phyloP scores from a whole-genome alignment of 2,113 vertebrate species.

The Gyps fulvus region DNA sequence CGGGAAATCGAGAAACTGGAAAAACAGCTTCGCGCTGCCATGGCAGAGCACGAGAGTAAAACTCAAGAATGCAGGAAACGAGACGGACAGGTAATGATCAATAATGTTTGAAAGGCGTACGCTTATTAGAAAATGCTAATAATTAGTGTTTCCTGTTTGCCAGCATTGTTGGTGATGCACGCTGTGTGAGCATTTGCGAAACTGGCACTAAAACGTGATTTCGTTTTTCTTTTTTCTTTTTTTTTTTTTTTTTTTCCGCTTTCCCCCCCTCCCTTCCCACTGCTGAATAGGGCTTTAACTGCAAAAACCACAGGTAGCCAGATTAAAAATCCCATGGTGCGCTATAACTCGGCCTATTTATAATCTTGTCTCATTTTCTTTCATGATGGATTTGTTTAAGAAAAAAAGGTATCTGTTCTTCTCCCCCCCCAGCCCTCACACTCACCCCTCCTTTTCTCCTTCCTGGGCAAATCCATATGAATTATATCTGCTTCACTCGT shows the following conservation, averaged over 20 bases:
- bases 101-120: slow-evolving; percentile 53
- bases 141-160: slow-evolving; percentile 67
- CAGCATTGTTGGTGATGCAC: slow-evolving; percentile 70
- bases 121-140: slow-evolving; percentile 66
- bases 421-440: slow-evolving; percentile 11
- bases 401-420: slow-evolving; percentile 72
- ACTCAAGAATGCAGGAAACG: slow-evolving; percentile 87
- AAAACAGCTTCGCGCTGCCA: slow-evolving; percentile 83
- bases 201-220: slow-evolving; percentile 71
- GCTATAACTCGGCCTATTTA: slow-evolving; percentile 79
- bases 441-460: slow-evolving; percentile 62
- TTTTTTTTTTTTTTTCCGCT: neutral
- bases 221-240: slow-evolving; percentile 45
- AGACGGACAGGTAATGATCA: slow-evolving; percentile 88
- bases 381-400: slow-evolving; percentile 78
- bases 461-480: slow-evolving; percentile 73
- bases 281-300: slow-evolving; percentile 78
- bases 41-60: slow-evolving; percentile 87
- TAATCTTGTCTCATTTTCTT: slow-evolving; percentile 81
- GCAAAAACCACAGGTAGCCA: slow-evolving; percentile 83
- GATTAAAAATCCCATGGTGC: slow-evolving; percentile 79
- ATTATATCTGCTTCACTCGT: slow-evolving; percentile 63
- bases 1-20: slow-evolving; percentile 88
- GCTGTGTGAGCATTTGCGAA: slow-evolving; percentile 75
- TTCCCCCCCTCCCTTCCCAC: slow-evolving; percentile 20